phyloP scores from a whole-genome alignment of 1,140 invertebrate genomes.

The Panulirus ornatus region DNA sequence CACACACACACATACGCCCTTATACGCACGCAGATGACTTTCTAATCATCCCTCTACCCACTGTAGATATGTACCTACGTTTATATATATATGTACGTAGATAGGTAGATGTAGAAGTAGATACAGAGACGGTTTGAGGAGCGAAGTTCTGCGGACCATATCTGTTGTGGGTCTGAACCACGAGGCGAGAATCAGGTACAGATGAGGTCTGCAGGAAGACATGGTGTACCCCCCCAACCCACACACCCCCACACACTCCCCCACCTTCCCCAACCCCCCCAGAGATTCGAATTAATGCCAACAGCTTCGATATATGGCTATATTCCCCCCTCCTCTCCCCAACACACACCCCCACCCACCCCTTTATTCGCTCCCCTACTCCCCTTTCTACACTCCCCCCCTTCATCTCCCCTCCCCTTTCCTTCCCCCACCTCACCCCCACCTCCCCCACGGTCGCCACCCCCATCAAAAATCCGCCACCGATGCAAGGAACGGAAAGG shows the following conservation, averaged over 20 bases:
- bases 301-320: neutral
- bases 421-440: neutral
- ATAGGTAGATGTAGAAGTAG: too few species aligned
- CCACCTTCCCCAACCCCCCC: too few species aligned
- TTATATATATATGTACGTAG: too few species aligned
- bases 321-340: neutral
- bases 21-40: constrained; percentile 7
- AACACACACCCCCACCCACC: neutral
- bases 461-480: neutral
- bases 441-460: neutral
- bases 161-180: too few species aligned
- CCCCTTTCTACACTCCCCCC: neutral
- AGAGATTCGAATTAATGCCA: constrained; percentile 27
- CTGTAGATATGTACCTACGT: neutral
- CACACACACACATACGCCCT: constrained; percentile 37
- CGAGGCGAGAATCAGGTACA: too few species aligned
- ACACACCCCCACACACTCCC: too few species aligned
- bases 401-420: neutral
- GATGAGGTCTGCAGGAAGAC: too few species aligned
- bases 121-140: too few species aligned
- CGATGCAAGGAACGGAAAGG: neutral
- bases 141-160: too few species aligned
- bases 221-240: too few species aligned
- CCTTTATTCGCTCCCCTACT: neutral
- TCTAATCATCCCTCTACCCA: neutral